Evolutionary conservation across 2,797 vertebrate genomes (phyloP).

Genomic region (Microctenopoma lineatum): DNA sequence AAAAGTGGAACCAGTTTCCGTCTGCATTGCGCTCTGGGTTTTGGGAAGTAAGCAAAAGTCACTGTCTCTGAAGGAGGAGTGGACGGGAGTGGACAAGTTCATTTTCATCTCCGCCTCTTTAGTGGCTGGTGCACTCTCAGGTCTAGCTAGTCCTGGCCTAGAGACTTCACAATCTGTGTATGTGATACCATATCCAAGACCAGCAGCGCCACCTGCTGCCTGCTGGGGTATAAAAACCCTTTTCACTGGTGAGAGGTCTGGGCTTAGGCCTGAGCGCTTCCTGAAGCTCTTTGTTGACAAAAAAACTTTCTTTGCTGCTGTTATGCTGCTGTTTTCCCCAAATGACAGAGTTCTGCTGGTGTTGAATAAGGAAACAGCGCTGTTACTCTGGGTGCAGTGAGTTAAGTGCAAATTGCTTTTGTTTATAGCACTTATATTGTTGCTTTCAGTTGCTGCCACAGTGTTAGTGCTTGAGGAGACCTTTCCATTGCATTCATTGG

Average conservation of each 20-base stretch:
- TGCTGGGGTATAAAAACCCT: slow-evolving; percentile 88
- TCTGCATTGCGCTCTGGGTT: slow-evolving; percentile 66
- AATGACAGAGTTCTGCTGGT: slow-evolving; percentile 81
- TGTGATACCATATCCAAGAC: slow-evolving; percentile 71
- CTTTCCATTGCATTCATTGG: slow-evolving; percentile 80
- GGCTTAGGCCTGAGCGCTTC: slow-evolving; percentile 88
- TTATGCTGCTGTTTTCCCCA: slow-evolving; percentile 73
- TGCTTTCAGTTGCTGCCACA: slow-evolving; percentile 72
- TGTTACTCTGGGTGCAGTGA: slow-evolving; percentile 82
- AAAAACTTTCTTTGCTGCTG: slow-evolving; percentile 82
- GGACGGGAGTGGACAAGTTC: slow-evolving; percentile 68
- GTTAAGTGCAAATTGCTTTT: slow-evolving; percentile 80
- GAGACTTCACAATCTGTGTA: slow-evolving; percentile 71
- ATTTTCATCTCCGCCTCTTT: slow-evolving; percentile 81
- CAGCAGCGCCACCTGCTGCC: slow-evolving; percentile 70
- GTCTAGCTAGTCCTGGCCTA: slow-evolving; percentile 78
- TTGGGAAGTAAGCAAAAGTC: slow-evolving; percentile 84
- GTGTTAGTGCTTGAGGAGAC: slow-evolving; percentile 73
- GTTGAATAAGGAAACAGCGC: slow-evolving; percentile 79
- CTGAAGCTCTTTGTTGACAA: slow-evolving; percentile 87
- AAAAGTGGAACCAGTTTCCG: slow-evolving; percentile 79
- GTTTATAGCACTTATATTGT: slow-evolving; percentile 78
- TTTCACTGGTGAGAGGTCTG: slow-evolving; percentile 91
- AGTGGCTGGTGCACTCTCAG: slow-evolving; percentile 84
- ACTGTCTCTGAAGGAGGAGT: slow-evolving; percentile 75